These are phyloP conservation scores for Philereme transversata DNA, from an alignment of 2,888 invertebrate genomes.

Conservation along the genomic window DNA sequence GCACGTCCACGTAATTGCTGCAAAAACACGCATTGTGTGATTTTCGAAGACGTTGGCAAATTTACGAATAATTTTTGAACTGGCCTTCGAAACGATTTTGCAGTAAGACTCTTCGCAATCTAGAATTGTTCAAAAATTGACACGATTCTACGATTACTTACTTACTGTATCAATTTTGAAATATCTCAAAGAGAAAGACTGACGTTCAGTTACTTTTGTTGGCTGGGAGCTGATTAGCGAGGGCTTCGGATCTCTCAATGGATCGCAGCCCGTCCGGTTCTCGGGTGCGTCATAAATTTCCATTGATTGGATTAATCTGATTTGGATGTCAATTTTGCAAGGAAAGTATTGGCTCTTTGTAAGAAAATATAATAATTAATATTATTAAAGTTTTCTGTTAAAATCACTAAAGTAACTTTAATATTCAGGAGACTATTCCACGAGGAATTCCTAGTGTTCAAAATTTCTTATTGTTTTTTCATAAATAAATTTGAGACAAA, in stretches of 20 bases:
- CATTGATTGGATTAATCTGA: constrained; percentile 85
- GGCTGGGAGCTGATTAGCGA: constrained; percentile 72
- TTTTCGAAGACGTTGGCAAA: constrained; percentile 79
- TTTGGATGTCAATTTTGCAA: constrained; percentile 82
- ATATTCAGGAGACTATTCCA: background rate
- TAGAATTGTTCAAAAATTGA: constrained; percentile 15
- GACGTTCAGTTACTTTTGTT: constrained; percentile 54
- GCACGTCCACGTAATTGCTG: constrained; percentile 78
- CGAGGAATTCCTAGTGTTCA: too few species aligned
- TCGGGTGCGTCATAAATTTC: constrained; percentile 83
- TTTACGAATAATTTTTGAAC: constrained; percentile 68
- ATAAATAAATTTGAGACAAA: background rate
- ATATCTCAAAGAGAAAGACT: constrained; percentile 41
- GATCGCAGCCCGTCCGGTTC: constrained; percentile 63
- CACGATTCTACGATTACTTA: constrained; percentile 15
- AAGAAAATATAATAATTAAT: constrained; percentile 73
- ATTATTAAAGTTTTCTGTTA: constrained; percentile 25
- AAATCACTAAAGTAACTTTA: background rate
- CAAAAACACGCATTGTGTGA: constrained; percentile 78
- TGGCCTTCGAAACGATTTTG: constrained; percentile 24
- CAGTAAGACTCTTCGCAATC: constrained; percentile 1
- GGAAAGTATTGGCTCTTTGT: constrained; percentile 75
- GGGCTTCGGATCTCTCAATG: constrained; percentile 72
- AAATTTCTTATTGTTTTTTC: background rate
- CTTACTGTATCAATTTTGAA: constrained; percentile 26